Evolutionary conservation across 2,113 vertebrate genomes (phyloP).

Genomic region (Crotalus tigris): DNA sequence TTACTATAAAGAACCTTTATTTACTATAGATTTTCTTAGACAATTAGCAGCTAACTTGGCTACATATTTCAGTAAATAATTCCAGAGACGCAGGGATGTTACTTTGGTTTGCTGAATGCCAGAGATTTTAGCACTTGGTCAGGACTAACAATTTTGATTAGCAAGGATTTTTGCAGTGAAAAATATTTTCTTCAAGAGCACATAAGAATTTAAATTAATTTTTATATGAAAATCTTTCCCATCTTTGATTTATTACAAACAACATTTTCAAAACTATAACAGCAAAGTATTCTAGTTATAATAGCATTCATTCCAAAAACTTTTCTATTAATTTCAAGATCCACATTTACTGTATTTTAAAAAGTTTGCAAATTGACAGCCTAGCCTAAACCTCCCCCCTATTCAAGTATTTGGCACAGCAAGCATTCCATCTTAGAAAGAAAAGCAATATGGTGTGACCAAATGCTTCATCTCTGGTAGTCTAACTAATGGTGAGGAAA

Average conservation of each 20-base stretch:
- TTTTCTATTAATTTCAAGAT: conserved; percentile 5
- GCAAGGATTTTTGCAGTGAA: conserved; percentile 25
- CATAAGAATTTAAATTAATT: conserved; percentile 11
- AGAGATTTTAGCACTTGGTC: conserved; percentile 23
- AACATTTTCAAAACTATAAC: conserved; percentile 39
- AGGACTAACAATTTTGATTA: conserved; percentile 14
- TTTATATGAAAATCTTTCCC: background rate
- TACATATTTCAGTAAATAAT: conserved; percentile 29
- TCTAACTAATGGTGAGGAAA: conserved; percentile 28
- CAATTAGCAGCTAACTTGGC: conserved; percentile 28
- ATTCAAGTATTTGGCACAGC: conserved; percentile 32
- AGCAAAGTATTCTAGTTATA: conserved; percentile 21
- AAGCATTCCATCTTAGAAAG: conserved; percentile 31
- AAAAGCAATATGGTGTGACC: conserved; percentile 9
- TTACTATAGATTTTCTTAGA: background rate
- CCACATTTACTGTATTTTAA: background rate
- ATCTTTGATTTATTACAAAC: conserved; percentile 23
- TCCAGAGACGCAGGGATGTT: conserved; percentile 24
- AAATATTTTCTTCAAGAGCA: conserved; percentile 30
- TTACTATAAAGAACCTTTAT: conserved; percentile 3
- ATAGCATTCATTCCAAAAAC: conserved; percentile 25
- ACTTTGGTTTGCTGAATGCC: conserved; percentile 43
- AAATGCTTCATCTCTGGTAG: conserved; percentile 19
- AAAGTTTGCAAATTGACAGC: conserved; percentile 10
- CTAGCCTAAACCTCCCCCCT: conserved; percentile 14